Base-by-base conservation (phyloP, 2,888 invertebrate genomes). In the Dioctria rufipes region DNA sequence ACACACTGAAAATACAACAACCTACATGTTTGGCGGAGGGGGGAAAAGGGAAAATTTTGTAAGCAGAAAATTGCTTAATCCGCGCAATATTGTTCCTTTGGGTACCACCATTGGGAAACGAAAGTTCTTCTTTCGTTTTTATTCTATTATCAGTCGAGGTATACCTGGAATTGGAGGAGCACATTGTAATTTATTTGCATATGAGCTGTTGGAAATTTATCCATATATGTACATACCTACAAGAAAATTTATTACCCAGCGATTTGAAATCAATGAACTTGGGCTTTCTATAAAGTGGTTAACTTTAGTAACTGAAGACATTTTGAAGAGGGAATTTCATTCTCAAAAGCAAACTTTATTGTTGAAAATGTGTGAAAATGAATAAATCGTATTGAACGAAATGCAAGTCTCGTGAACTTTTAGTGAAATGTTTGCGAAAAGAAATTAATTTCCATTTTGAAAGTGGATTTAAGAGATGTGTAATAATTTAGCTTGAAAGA, bases 61-160 rank as follows among this genome's bases (percentile, higher is more conserved):
- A 78, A 81, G 67, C 81, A 61, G 61, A 78, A 81, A 81, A 81
- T 81, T 81, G 81, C 81, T 81, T 81, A 81, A 81, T 81, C 81
- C 78, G 66, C 43, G 69, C 77, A 78, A 78, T 81, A 81, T 81
- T 81, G 78, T 81, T 78, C 81, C 77, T 81, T 69, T 40, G 77
- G 81, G 77, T 46, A 67, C 73, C 73, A 42, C 73, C 25, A 25
- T 25, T 40, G 39, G 73, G 40, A 25, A 46, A n/a, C 25, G 60
- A 13, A 25, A 61, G 51, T 42, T 61, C 13, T 60, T 75, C 75
- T 43, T 60, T 61, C 61, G 43, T n/a, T 75, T 61, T 43, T 58
- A 75, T 75, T 75, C 75, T 75, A 61, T 69, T 69, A 69, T 75
- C 75, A 61, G 75, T 25, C 25, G 25, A 25, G 25, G 25, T 25